Conservation (phyloP, 2,113 vertebrate genomes). For the Pedetes capensis region DNA sequence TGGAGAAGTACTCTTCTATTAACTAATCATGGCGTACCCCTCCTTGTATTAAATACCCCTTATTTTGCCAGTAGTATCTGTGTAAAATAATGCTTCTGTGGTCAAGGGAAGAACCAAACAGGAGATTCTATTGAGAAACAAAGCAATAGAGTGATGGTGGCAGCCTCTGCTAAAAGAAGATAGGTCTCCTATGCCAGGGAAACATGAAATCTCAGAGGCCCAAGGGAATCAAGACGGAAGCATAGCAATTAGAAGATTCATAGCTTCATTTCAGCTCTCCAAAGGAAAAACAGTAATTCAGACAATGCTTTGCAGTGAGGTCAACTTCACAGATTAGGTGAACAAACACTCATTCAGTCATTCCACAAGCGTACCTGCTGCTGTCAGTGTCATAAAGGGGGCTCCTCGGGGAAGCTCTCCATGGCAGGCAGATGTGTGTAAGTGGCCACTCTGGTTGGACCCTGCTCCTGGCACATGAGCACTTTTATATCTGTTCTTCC, state of each 20-base stretch:
- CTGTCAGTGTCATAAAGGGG: background rate
- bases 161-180: background rate
- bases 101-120: background rate
- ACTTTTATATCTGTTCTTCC: background rate
- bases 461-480: background rate
- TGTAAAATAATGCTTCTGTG: background rate
- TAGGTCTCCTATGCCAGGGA: background rate
- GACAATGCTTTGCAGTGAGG: background rate
- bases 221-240: background rate
- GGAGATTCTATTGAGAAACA: background rate
- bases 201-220: background rate
- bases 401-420: background rate
- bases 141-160: background rate
- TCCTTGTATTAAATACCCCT: background rate
- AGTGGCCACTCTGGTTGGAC: background rate
- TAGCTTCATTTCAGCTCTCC: background rate
- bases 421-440: background rate
- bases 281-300: background rate
- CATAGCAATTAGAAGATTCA: background rate
- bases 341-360: background rate
- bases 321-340: background rate
- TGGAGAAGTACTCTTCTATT: conserved; percentile 27
- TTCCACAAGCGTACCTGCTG: background rate
- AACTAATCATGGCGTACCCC: background rate
- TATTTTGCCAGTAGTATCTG: background rate